Conservation (phyloP, 1,140 invertebrate species). For the Aphaenogaster ashmeadi region DNA sequence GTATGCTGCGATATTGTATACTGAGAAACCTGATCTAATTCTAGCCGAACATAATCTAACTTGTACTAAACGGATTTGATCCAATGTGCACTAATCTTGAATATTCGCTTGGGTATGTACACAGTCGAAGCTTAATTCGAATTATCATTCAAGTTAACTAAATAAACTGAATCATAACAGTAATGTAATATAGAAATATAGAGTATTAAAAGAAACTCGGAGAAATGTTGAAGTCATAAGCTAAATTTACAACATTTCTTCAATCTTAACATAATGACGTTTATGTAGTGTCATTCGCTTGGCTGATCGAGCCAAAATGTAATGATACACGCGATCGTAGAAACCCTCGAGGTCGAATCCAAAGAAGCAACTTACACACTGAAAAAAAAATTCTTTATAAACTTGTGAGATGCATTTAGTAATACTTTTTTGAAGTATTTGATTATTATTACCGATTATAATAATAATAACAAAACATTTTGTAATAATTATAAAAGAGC, state of each 20-base stretch:
- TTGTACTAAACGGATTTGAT: conserved; percentile 40
- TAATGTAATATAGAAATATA: neutral
- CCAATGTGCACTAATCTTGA: conserved; percentile 30
- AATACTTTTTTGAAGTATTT: too few relatives aligned
- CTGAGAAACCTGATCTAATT: conserved; percentile 26
- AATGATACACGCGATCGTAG: neutral
- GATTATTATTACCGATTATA: too few relatives aligned
- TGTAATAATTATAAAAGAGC: too few relatives aligned
- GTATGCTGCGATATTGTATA: neutral
- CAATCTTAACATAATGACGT: neutral
- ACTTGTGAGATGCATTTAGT: too few relatives aligned
- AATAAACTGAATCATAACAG: neutral
- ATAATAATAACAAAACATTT: too few relatives aligned
- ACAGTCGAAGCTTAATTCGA: neutral
- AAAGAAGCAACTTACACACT: neutral
- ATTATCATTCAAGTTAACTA: conserved; percentile 12
- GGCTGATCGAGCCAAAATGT: neutral
- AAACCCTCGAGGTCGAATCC: neutral
- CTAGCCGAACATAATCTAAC: conserved; percentile 20
- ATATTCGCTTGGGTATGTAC: neutral
- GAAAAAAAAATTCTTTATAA: too few relatives aligned
- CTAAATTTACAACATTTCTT: neutral
- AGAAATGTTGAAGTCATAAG: neutral
- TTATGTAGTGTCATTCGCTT: neutral
- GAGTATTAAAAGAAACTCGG: conserved; percentile 14